phyloP scores from a whole-genome alignment of 2,888 invertebrate genomes.

The Drosophila silvestris region DNA sequence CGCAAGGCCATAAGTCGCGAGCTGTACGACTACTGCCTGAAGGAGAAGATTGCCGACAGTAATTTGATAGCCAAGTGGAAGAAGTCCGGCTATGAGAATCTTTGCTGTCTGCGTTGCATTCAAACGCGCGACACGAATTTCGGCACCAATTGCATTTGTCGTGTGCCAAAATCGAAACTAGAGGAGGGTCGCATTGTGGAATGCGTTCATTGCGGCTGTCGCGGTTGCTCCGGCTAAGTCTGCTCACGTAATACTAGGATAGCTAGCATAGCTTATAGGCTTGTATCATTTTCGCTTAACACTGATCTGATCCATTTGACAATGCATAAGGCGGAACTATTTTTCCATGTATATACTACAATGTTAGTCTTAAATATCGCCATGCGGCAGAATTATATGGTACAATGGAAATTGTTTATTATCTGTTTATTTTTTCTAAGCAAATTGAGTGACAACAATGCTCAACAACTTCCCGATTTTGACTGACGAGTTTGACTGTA shows the following conservation, averaged over 20 bases:
- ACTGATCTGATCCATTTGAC: background rate
- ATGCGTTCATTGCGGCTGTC: slow-evolving; percentile 99
- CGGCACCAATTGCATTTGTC: slow-evolving; percentile 99
- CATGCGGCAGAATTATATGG: slow-evolving; percentile 1
- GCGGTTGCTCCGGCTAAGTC: slow-evolving; percentile 97
- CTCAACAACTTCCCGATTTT: background rate
- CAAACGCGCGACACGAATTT: slow-evolving; percentile 99
- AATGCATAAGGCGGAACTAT: background rate
- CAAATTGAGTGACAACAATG: background rate
- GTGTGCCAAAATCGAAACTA: slow-evolving; percentile 98
- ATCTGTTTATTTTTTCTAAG: background rate
- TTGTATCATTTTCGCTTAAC: background rate
- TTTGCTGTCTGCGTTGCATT: slow-evolving; percentile 98
- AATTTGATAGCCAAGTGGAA: slow-evolving; percentile 99
- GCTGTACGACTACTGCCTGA: slow-evolving; percentile 97
- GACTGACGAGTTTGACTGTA: background rate
- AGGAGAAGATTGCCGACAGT: slow-evolving; percentile 98
- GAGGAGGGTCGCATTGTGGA: slow-evolving; percentile 98
- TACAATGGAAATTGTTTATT: background rate
- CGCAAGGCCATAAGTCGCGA: slow-evolving; percentile 98
- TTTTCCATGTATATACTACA: slow-evolving; percentile 18
- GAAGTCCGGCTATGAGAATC: slow-evolving; percentile 98
- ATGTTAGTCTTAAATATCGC: slow-evolving; percentile 11
- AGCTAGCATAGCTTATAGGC: background rate
- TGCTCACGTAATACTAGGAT: background rate